Conservation (phyloP, 2,888 invertebrate species). For the Ditula angustiorana region DNA sequence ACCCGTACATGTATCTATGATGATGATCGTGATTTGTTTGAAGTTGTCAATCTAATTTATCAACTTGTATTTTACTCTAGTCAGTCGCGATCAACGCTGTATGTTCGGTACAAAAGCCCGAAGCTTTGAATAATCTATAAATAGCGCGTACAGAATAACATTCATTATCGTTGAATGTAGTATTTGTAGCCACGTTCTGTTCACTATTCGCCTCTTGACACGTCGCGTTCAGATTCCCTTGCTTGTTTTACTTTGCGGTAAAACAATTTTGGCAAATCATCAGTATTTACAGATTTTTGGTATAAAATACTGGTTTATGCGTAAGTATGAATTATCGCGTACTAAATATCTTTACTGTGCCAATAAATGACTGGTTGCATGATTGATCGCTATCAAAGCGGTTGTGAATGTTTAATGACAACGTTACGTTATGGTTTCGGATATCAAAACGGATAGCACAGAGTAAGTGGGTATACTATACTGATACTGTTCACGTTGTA, state of each 20-base stretch:
- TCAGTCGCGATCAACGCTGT: not conserved
- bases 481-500: not conserved
- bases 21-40: not conserved
- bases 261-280: not conserved
- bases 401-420: slow-evolving; percentile 17
- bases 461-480: not conserved
- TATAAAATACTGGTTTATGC: slow-evolving; percentile 1
- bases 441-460: not conserved
- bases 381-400: slow-evolving; percentile 11
- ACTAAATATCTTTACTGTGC: slow-evolving; percentile 9
- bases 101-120: slow-evolving; percentile 49
- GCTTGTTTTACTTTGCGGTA: not conserved
- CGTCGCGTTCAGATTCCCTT: not conserved
- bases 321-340: no score
- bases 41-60: not conserved
- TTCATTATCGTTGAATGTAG: slow-evolving; percentile 48
- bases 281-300: not conserved
- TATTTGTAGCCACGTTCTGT: slow-evolving; percentile 11
- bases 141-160: slow-evolving; percentile 62
- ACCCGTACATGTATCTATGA: not conserved
- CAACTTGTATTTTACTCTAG: slow-evolving; percentile 3
- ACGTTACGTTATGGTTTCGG: not conserved
- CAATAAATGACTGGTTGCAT: slow-evolving; percentile 13
- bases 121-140: slow-evolving; percentile 64
- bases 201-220: slow-evolving; percentile 6